Conservation (phyloP, 1,140 invertebrate genomes). For the Ganaspis sp. region DNA sequence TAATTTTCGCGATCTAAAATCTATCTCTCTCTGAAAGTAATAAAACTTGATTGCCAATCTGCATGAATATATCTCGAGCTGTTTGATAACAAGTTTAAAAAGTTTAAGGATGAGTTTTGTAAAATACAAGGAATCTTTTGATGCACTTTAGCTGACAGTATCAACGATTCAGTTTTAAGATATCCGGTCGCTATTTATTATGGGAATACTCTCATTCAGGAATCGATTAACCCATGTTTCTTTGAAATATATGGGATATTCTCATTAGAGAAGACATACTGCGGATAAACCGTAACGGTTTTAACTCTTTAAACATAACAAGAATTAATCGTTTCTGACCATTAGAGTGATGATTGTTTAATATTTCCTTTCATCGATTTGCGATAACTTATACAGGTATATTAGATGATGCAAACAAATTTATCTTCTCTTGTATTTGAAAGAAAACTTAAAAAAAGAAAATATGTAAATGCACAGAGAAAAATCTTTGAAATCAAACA, state of each 20-base stretch:
- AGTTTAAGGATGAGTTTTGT: background rate
- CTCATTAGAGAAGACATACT: background rate
- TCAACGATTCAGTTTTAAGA: slow-evolving; percentile 9
- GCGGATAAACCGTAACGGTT: background rate
- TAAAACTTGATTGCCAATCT: background rate
- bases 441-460: too few species aligned
- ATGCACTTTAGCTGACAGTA: background rate
- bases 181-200: background rate
- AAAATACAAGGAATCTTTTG: background rate
- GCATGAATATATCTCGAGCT: background rate
- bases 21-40: background rate
- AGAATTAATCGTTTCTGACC: slow-evolving; percentile 40
- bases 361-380: background rate
- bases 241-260: background rate
- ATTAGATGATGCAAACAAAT: too few species aligned
- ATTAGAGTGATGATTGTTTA: slow-evolving; percentile 30
- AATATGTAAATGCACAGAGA: too few species aligned
- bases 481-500: too few species aligned
- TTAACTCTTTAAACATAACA: slow-evolving; percentile 34
- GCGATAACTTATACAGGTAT: background rate
- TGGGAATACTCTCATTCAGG: background rate
- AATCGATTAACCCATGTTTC: slow-evolving; percentile 9
- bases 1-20: background rate
- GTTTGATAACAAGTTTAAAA: background rate
- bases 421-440: too few species aligned